Conservation (phyloP, 2,113 vertebrate genomes). For the Struthidea cinerea region DNA sequence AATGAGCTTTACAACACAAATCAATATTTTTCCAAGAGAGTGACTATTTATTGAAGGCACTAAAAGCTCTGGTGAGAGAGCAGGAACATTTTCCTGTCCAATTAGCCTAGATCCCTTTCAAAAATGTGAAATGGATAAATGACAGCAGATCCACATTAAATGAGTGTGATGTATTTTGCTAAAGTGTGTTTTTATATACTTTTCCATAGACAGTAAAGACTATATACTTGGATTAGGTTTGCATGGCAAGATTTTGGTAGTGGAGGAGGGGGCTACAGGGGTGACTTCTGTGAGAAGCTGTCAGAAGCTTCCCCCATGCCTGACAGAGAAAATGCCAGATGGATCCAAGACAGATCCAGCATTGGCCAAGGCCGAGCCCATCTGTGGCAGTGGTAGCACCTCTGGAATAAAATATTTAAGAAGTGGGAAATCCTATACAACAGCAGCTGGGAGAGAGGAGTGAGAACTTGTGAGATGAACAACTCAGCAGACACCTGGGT, state of each 20-base stretch:
- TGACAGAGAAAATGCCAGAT: neutral
- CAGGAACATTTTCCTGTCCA: neutral
- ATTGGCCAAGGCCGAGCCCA: fast-evolving
- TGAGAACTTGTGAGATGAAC: too few species aligned
- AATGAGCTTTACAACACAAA: neutral
- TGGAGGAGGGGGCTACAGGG: neutral
- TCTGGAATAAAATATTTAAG: neutral
- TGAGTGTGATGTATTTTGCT: neutral
- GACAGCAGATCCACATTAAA: neutral
- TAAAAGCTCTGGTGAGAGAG: neutral
- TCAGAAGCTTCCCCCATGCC: neutral
- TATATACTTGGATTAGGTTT: neutral
- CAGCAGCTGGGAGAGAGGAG: neutral
- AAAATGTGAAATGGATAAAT: neutral
- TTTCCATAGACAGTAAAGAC: neutral
- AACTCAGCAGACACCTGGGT: neutral
- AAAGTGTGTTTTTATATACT: neutral
- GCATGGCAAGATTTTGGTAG: neutral
- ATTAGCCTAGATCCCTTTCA: neutral
- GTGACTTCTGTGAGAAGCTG: neutral
- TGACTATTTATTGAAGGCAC: neutral
- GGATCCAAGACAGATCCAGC: neutral
- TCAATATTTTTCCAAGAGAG: slow-evolving; percentile 42
- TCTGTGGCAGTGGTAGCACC: too few species aligned
- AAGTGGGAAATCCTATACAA: neutral